Evolutionary conservation across 30 jellyfish, hydroid and myxozoan species (phyloP).

Genomic region (Aurelia sp.): DNA sequence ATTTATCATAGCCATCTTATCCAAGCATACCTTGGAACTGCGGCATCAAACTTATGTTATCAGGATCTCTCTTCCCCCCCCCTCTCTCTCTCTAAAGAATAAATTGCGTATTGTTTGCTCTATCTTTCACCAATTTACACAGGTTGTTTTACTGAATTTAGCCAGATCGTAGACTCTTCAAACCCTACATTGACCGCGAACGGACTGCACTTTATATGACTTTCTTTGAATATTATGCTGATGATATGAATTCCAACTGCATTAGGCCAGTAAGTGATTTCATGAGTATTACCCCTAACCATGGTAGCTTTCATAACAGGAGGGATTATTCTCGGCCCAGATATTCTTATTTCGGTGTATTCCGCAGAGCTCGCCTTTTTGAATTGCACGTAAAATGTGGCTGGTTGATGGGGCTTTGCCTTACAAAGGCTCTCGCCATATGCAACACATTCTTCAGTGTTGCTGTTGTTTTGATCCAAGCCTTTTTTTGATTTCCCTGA

Average conservation of each 20-base stretch:
- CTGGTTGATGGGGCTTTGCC: conserved; percentile 1
- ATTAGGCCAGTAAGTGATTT: conserved; percentile 23
- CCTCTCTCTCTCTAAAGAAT: too few relatives aligned
- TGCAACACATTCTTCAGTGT: conserved; percentile 5
- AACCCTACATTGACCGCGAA: neutral
- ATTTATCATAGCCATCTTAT: too few relatives aligned
- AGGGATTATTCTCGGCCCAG: conserved; percentile 48
- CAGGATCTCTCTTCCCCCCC: too few relatives aligned
- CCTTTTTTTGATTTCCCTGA: neutral
- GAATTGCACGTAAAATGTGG: neutral
- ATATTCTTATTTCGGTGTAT: conserved; percentile 13
- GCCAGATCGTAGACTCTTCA: conserved; percentile 17
- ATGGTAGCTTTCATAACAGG: conserved; percentile 7
- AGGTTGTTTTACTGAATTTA: neutral
- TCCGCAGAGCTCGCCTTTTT: neutral
- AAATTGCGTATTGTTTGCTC: too few relatives aligned
- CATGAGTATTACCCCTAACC: neutral
- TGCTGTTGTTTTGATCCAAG: neutral
- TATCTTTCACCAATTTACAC: too few relatives aligned
- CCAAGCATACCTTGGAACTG: too few relatives aligned
- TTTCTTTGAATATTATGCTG: conserved; percentile 11
- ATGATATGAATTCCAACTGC: conserved; percentile 25
- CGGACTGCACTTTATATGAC: conserved; percentile 24
- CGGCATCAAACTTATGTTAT: too few relatives aligned
- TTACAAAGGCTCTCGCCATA: conserved; percentile 23